phyloP scores from a whole-genome alignment of 2,113 vertebrate genomes.

The Haemorhous mexicanus region DNA sequence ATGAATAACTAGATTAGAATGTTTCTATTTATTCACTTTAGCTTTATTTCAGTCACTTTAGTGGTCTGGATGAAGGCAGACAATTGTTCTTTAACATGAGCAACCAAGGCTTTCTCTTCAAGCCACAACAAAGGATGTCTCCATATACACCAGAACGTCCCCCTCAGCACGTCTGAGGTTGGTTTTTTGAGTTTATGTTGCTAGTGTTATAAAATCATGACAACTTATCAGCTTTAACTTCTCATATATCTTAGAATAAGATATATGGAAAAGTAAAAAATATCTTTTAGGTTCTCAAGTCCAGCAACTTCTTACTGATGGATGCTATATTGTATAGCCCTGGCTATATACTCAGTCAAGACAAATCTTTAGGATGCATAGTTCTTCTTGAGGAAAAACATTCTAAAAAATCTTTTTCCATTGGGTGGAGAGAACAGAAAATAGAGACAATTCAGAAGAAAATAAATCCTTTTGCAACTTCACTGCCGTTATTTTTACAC shows the following conservation, averaged over 20 bases:
- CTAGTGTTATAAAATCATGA: neutral
- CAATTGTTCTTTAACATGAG: neutral
- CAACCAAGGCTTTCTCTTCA: neutral
- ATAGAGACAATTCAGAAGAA: neutral
- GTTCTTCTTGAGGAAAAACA: neutral
- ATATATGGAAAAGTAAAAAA: neutral
- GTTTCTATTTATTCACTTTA: conserved; percentile 5
- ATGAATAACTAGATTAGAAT: neutral
- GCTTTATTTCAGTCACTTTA: neutral
- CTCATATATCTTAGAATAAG: neutral
- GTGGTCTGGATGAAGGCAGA: neutral
- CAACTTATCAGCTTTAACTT: neutral
- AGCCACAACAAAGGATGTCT: neutral
- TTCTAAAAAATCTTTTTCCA: neutral
- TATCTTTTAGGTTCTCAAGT: neutral
- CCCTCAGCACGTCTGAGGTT: neutral
- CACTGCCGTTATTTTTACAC: neutral
- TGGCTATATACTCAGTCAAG: neutral
- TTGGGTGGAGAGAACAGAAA: neutral
- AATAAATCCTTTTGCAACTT: neutral
- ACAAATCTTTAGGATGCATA: neutral
- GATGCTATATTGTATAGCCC: neutral
- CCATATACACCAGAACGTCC: neutral
- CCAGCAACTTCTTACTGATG: neutral
- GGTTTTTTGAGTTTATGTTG: neutral